Evolutionary conservation across 2,797 vertebrate genomes (phyloP).

Genomic region (Sebastes alutus): DNA sequence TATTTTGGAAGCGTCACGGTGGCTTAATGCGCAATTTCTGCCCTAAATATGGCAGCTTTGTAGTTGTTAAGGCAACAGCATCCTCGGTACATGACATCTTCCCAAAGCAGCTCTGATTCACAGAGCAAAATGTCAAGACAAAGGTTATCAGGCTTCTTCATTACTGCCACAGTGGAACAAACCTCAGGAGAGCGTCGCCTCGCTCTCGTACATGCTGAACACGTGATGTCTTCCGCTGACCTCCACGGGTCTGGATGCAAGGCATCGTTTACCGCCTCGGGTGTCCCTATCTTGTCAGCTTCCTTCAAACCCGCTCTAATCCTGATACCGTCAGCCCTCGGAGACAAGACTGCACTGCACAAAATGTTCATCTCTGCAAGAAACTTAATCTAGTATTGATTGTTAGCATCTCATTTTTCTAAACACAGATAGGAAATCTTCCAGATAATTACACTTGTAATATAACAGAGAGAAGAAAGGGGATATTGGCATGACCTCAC

Average conservation of each 20-base stretch:
- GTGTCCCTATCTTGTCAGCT: conserved; percentile 53
- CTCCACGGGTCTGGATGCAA: conserved; percentile 42
- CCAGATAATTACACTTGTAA: background rate
- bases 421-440: background rate
- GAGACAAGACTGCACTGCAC: conserved; percentile 22
- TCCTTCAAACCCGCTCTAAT: conserved; percentile 48
- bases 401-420: conserved; percentile 9
- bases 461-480: background rate
- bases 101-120: conserved; percentile 67
- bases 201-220: conserved; percentile 1
- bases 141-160: conserved; percentile 65
- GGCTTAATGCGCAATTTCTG: conserved; percentile 45
- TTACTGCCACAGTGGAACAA: conserved; percentile 44
- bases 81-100: conserved; percentile 56
- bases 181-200: conserved; percentile 37
- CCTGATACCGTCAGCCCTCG: conserved; percentile 33
- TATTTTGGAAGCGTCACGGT: conserved; percentile 19
- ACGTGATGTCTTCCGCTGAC: conserved; percentile 51
- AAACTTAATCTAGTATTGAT: conserved; percentile 34
- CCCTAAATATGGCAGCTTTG: conserved; percentile 53
- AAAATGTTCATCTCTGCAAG: conserved; percentile 21
- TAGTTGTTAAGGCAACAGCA: conserved; percentile 38
- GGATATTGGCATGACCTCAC: background rate
- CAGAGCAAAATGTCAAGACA: conserved; percentile 69
- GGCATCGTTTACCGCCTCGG: conserved; percentile 37